phyloP scores from a whole-genome alignment of 2,113 vertebrate genomes.

The Cyphomyrus discorhynchus region DNA sequence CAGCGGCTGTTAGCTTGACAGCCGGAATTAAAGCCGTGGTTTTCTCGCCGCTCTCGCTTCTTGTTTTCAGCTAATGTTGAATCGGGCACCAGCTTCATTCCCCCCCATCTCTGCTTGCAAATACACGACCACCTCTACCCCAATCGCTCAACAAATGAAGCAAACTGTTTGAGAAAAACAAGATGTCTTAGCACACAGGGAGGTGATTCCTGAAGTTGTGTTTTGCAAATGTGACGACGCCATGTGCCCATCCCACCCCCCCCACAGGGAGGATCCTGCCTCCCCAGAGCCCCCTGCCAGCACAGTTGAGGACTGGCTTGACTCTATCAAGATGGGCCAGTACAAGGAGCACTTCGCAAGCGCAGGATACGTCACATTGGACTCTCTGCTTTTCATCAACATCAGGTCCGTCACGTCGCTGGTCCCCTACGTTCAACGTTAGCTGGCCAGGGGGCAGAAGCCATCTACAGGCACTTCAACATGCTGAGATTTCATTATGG shows the following conservation, averaged over 20 bases:
- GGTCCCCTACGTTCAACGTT: neutral
- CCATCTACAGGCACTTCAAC: neutral
- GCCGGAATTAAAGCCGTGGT: neutral
- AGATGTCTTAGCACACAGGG: neutral
- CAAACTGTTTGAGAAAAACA: neutral
- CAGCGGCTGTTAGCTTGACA: neutral
- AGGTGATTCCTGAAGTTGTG: neutral
- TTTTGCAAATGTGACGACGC: neutral
- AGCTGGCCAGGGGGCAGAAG: neutral
- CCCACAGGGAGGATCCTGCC: constrained; percentile 70
- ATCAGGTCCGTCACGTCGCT: constrained; percentile 43
- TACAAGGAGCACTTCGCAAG: constrained; percentile 93
- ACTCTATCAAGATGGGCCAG: constrained; percentile 94
- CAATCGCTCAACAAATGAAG: neutral
- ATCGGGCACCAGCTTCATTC: neutral
- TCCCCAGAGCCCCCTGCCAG: constrained; percentile 87
- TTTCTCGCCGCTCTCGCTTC: neutral
- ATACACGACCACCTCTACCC: neutral
- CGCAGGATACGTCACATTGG: constrained; percentile 74
- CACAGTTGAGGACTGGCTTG: constrained; percentile 95
- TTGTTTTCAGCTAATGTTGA: neutral
- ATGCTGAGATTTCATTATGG: neutral
- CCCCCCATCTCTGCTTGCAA: neutral
- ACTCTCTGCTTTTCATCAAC: constrained; percentile 61
- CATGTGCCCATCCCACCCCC: neutral